Evolutionary conservation across 2,797 vertebrate species (phyloP).

Genomic region (Artibeus jamaicensis): DNA sequence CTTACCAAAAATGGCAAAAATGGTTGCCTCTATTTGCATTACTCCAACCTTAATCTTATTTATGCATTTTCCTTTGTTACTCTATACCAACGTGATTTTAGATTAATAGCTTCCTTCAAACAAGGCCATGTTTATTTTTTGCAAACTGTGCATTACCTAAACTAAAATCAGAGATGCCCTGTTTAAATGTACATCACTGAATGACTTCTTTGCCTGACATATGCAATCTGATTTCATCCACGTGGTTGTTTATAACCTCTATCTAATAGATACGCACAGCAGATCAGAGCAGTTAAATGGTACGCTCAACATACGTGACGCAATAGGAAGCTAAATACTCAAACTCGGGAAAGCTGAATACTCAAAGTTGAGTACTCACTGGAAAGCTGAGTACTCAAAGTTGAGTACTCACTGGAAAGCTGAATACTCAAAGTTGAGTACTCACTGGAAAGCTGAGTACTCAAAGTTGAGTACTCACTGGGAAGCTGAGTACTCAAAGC

Average conservation of each 20-base stretch:
- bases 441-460: background rate
- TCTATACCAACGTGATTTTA: background rate
- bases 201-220: background rate
- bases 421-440: too few species aligned
- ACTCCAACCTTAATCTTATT: background rate
- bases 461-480: too few species aligned
- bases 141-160: background rate
- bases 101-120: background rate
- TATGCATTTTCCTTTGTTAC: background rate
- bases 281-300: background rate
- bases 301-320: background rate
- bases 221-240: background rate
- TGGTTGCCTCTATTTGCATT: background rate
- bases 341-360: background rate
- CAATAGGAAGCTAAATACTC: background rate
- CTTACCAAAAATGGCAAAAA: background rate
- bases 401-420: background rate
- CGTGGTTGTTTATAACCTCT: background rate
- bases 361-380: too few species aligned
- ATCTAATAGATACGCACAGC: background rate
- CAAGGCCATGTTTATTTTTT: background rate
- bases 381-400: background rate
- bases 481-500: background rate
- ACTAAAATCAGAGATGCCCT: background rate
- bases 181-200: slow-evolving; percentile 11